These are phyloP conservation scores for Fragum sueziense DNA, from an alignment of 2,888 invertebrate genomes.

Conservation along the genomic window DNA sequence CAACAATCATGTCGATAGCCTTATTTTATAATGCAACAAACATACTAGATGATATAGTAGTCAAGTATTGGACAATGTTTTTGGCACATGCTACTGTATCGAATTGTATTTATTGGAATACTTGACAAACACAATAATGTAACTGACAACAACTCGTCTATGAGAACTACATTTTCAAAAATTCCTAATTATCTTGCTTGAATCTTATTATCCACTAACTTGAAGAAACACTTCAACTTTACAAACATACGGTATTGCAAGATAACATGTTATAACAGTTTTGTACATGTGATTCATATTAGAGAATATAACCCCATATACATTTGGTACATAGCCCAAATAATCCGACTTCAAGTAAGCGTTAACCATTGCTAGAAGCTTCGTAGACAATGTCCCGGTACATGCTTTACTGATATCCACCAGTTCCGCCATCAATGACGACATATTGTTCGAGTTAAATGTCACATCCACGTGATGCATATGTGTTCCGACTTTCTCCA, in stretches of 20 bases:
- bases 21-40: no score
- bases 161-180: no score
- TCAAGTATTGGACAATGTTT: no score
- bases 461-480: conserved; percentile 49
- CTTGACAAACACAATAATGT: no score
- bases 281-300: conserved; percentile 26
- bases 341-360: conserved; percentile 37
- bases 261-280: conserved; percentile 32
- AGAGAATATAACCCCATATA: conserved; percentile 45
- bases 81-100: no score
- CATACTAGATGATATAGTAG: no score
- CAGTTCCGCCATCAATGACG: conserved; percentile 25
- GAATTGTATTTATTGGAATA: no score
- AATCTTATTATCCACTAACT: conserved; percentile 30
- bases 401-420: conserved; percentile 28
- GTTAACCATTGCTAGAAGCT: conserved; percentile 38
- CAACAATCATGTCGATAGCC: no score
- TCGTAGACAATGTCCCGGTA: conserved; percentile 32
- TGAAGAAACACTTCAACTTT: conserved; percentile 36
- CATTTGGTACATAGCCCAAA: conserved; percentile 31
- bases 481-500: conserved; percentile 38
- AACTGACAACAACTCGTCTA: no score
- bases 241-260: conserved; percentile 43
- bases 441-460: not conserved
- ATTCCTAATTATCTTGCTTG: no score